phyloP scores from a whole-genome alignment of 1,140 invertebrate genomes.

The Hylyphantes graminicola region DNA sequence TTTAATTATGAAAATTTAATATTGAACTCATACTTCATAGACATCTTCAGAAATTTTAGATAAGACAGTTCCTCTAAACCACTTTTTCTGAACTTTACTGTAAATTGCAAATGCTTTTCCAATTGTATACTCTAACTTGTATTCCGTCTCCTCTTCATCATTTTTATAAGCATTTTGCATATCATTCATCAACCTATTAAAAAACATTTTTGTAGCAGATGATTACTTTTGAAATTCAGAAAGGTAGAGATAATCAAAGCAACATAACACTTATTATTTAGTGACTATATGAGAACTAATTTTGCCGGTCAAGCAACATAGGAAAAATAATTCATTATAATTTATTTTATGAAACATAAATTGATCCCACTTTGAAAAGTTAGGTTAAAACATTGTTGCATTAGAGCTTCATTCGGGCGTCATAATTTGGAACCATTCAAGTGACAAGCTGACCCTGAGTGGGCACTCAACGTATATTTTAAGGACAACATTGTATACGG shows the following conservation, averaged over 20 bases:
- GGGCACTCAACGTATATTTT: too few species aligned
- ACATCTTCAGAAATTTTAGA: conserved; percentile 8
- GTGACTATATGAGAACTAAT: too few species aligned
- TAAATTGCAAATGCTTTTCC: conserved; percentile 45
- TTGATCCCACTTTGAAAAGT: too few species aligned
- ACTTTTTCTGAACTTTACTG: background rate
- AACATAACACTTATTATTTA: too few species aligned
- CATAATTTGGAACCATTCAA: too few species aligned
- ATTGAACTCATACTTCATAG: background rate
- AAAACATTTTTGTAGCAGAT: background rate
- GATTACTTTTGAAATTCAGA: background rate
- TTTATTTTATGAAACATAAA: too few species aligned
- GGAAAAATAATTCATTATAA: too few species aligned
- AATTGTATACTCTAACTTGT: conserved; percentile 7
- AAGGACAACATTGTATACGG: too few species aligned
- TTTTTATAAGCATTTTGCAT: conserved; percentile 46
- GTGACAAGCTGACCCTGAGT: too few species aligned
- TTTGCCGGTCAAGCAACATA: too few species aligned
- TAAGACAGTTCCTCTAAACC: conserved; percentile 31
- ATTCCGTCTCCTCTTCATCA: background rate
- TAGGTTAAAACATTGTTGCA: too few species aligned
- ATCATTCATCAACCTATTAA: conserved; percentile 40
- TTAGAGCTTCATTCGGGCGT: too few species aligned
- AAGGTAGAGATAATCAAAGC: background rate
- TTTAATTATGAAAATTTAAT: background rate